Evolutionary conservation across 2,797 vertebrate genomes (phyloP).

Genomic region (Lindbergichthys nudifrons): DNA sequence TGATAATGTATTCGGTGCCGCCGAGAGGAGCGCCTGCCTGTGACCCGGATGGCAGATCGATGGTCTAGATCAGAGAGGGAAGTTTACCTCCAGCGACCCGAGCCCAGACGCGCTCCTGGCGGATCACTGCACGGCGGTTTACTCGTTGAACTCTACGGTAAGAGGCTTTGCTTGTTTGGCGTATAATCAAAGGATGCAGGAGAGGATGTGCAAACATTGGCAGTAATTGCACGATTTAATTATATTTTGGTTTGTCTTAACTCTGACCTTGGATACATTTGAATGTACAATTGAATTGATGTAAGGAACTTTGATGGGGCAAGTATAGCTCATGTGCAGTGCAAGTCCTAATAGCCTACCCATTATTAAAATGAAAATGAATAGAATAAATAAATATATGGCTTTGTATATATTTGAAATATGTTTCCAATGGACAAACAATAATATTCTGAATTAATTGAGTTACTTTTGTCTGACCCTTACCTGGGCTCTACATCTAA

Average conservation of each 20-base stretch:
- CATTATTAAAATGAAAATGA: no score
- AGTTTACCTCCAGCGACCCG: slow-evolving; percentile 66
- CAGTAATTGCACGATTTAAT: neutral
- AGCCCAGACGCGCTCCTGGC: slow-evolving; percentile 42
- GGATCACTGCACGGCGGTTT: slow-evolving; percentile 27
- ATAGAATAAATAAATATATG: no score
- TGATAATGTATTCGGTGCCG: neutral
- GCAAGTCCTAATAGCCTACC: neutral
- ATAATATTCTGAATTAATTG: neutral
- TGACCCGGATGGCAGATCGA: slow-evolving; percentile 15
- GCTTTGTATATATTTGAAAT: no score
- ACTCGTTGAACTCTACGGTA: slow-evolving; percentile 29
- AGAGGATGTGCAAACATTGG: neutral
- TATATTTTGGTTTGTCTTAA: neutral
- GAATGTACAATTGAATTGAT: no score
- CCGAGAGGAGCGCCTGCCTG: slow-evolving; percentile 21
- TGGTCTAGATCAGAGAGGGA: slow-evolving; percentile 47
- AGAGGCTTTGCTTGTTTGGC: slow-evolving; percentile 13
- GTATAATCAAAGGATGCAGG: neutral
- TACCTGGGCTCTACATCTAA: neutral
- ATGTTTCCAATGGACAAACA: no score
- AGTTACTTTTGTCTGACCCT: neutral
- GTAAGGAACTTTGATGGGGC: slow-evolving; percentile 36
- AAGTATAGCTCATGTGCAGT: neutral
- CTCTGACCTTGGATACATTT: neutral